A percentile compares a stretch with the other conserved stretches of the same genome.
phyloP scores from a whole-genome alignment of 2,888 invertebrate species.

The Drosophila tripunctata region DNA sequence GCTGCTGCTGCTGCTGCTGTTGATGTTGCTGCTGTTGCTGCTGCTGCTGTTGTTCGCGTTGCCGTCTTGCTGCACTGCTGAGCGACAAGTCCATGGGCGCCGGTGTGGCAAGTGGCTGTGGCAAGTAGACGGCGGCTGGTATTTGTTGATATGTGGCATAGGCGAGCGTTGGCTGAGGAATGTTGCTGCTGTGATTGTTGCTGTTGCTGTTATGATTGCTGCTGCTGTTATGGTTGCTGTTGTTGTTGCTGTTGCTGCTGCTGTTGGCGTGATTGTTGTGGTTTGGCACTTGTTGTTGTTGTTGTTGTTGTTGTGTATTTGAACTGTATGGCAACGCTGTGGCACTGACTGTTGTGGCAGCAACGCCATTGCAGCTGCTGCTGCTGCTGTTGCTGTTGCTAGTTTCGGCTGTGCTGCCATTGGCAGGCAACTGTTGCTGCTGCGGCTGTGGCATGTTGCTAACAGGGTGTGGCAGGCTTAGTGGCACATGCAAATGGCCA shows the following conservation, averaged over 20 bases:
- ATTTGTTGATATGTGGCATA: slow-evolving; percentile 39
- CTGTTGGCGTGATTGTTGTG: slow-evolving; percentile 46
- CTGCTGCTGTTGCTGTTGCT: slow-evolving; percentile 8
- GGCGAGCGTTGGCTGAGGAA: slow-evolving; percentile 46
- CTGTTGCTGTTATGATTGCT: slow-evolving; percentile 29
- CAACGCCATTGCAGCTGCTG: slow-evolving; percentile 16
- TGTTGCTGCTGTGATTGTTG: slow-evolving; percentile 51
- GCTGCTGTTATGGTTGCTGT: slow-evolving; percentile 31
- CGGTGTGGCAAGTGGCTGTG: slow-evolving; percentile 48
- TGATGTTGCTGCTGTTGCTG: slow-evolving; percentile 43
- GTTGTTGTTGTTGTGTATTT: slow-evolving; percentile 45
- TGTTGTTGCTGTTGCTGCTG: slow-evolving; percentile 55
- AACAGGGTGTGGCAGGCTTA: slow-evolving; percentile 16
- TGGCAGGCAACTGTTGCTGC: slow-evolving; percentile 28
- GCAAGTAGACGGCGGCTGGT: slow-evolving; percentile 46
- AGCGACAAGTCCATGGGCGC: slow-evolving; percentile 83
- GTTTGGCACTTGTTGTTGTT: slow-evolving; percentile 71
- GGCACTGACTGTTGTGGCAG: slow-evolving; percentile 40
- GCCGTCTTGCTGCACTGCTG: slow-evolving; percentile 70
- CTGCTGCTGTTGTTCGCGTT: slow-evolving; percentile 44
- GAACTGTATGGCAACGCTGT: slow-evolving; percentile 57
- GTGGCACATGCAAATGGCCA: slow-evolving; percentile 30
- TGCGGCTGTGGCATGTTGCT: slow-evolving; percentile 26
- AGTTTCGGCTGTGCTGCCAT: no score
- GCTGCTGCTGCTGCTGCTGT: slow-evolving; percentile 43